phyloP scores from a whole-genome alignment of 1,140 invertebrate genomes.

The Orchesella cincta region DNA sequence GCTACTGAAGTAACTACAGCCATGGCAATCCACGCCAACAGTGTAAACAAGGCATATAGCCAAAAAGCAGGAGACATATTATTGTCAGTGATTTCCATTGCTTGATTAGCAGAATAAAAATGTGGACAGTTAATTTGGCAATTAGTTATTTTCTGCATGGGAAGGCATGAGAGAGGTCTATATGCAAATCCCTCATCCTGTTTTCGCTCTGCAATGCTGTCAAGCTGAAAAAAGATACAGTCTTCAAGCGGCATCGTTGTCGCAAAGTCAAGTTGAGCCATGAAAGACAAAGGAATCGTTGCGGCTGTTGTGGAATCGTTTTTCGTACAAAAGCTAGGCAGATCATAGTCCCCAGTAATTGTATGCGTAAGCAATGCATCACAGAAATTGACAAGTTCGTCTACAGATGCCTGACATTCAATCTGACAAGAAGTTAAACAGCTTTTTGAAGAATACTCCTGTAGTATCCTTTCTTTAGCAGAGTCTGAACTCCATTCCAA shows the following conservation, averaged over 20 bases:
- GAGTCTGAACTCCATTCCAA: background rate
- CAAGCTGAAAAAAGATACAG: background rate
- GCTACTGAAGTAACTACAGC: conserved; percentile 76
- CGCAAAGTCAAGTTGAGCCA: background rate
- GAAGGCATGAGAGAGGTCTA: background rate
- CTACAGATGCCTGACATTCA: background rate
- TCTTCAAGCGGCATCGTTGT: background rate
- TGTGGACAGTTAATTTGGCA: conserved; percentile 7
- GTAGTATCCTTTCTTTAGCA: background rate
- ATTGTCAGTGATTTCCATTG: background rate
- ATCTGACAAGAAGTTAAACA: background rate
- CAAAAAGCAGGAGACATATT: background rate
- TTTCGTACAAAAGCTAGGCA: background rate
- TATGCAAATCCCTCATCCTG: background rate
- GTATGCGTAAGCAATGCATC: background rate
- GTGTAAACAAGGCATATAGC: conserved; percentile 59
- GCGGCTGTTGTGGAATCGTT: background rate
- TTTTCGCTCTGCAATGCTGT: background rate
- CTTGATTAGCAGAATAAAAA: background rate
- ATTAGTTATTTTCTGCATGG: background rate
- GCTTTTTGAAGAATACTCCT: background rate
- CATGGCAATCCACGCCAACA: conserved; percentile 76
- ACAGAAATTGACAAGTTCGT: background rate
- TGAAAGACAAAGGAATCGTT: background rate
- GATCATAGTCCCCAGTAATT: background rate